phyloP scores from a whole-genome alignment of 1,140 invertebrate genomes.

The Acromyrmex charruanus region DNA sequence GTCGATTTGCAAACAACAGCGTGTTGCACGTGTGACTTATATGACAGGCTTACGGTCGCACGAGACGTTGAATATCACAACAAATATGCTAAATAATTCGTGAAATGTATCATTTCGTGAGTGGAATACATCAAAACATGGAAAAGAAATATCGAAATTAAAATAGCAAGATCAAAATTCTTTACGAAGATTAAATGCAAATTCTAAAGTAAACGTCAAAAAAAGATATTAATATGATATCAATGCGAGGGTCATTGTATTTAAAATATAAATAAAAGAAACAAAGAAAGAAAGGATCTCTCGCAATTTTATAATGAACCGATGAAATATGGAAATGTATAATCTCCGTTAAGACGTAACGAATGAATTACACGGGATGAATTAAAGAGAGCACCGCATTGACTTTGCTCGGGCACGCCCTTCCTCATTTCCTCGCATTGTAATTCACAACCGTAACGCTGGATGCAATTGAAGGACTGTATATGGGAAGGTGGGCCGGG shows the following conservation, averaged over 20 bases:
- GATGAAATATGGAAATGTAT: slow-evolving; percentile 21
- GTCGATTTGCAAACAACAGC: slow-evolving; percentile 44
- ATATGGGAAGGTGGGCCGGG: slow-evolving; percentile 29
- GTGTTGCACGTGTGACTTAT: not conserved
- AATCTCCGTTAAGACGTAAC: slow-evolving; percentile 40
- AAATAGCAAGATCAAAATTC: not conserved
- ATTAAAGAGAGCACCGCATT: slow-evolving; percentile 60
- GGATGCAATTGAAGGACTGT: slow-evolving; percentile 45
- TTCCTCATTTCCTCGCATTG: slow-evolving; percentile 61
- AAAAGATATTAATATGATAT: not conserved
- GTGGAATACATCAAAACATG: not conserved
- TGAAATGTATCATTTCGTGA: not conserved
- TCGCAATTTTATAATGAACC: slow-evolving; percentile 5
- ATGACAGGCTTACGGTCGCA: not conserved
- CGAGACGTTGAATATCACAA: not conserved
- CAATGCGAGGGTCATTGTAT: not conserved
- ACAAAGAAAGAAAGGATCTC: not conserved
- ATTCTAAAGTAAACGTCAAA: not conserved
- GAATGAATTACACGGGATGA: slow-evolving; percentile 54
- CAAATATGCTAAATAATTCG: not conserved
- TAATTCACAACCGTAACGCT: slow-evolving; percentile 53
- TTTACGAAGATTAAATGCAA: not conserved
- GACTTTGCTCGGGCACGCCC: slow-evolving; percentile 52
- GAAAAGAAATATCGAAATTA: not conserved
- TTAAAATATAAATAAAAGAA: slow-evolving; percentile 9